Percentiles rank a stretch among this genome's conserved stretches.
phyloP scores from a whole-genome alignment of 2,113 vertebrate species.

The Pelusios castaneus region DNA sequence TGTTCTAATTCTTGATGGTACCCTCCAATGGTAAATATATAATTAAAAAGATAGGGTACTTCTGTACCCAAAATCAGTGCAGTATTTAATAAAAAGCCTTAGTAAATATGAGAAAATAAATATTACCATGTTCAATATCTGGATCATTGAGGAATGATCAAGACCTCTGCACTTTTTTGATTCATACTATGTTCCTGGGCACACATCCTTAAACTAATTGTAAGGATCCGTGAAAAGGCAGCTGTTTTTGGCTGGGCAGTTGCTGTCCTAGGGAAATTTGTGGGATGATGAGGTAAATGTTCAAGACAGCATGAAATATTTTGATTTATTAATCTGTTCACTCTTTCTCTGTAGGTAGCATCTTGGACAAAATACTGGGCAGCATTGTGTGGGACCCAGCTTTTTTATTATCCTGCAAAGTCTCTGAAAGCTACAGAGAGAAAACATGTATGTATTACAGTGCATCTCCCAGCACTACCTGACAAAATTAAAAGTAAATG shows the following conservation, averaged over 20 bases:
- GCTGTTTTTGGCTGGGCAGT: background rate
- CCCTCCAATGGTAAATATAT: background rate
- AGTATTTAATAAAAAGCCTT: background rate
- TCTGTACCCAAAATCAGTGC: background rate
- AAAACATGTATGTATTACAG: conserved; percentile 89
- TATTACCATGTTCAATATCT: background rate
- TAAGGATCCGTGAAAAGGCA: background rate
- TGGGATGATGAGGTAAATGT: background rate
- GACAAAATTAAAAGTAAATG: background rate
- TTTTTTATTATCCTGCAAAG: conserved; percentile 97
- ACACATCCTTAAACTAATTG: background rate
- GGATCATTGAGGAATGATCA: background rate
- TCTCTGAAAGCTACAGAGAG: conserved; percentile 97
- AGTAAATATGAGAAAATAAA: background rate
- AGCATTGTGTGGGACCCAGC: conserved; percentile 91
- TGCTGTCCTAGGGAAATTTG: background rate
- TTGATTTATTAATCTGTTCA: background rate
- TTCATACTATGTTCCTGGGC: background rate
- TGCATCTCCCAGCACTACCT: background rate
- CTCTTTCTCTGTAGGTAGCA: conserved; percentile 84
- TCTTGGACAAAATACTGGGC: conserved; percentile 99
- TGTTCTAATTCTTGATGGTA: background rate
- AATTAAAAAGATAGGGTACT: background rate
- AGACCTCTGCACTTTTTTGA: background rate
- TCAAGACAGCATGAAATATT: background rate